These are phyloP conservation scores for Dilophus febrilis DNA, from an alignment of 2,888 invertebrate genomes.

Conservation along the genomic window DNA sequence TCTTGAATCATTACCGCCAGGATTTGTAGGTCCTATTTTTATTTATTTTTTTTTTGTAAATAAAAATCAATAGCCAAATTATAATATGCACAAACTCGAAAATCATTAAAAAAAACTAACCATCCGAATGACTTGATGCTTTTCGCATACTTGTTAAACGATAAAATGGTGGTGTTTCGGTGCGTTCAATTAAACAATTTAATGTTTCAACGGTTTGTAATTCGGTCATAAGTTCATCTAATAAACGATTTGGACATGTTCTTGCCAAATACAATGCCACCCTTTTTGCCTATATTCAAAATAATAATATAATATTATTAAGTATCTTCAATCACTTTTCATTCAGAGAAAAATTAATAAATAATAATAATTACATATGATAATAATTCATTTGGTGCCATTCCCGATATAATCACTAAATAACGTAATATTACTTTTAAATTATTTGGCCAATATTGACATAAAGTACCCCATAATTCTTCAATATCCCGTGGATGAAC, in stretches of 20 bases:
- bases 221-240: conserved; percentile 96
- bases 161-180: conserved; percentile 96
- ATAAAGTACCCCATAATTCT: conserved; percentile 89
- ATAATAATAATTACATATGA: conserved; percentile 56
- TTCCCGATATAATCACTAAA: conserved; percentile 87
- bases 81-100: neutral
- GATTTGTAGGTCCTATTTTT: conserved; percentile 23
- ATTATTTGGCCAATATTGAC: conserved; percentile 94
- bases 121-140: conserved; percentile 67
- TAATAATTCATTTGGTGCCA: conserved; percentile 89
- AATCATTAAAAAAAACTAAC: conserved; percentile 18
- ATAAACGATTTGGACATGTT: conserved; percentile 75
- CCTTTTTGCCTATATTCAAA: conserved; percentile 61
- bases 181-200: conserved; percentile 88
- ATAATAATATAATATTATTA: too few relatives aligned
- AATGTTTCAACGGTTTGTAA: conserved; percentile 92
- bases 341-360: neutral
- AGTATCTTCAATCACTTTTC: too few relatives aligned
- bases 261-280: conserved; percentile 86
- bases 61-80: neutral
- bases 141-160: conserved; percentile 83
- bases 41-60: neutral
- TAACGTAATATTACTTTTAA: conserved; percentile 91
- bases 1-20: conserved; percentile 28
- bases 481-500: conserved; percentile 92